phyloP scores from a whole-genome alignment of 2,888 invertebrate species.

The Azorinus chamasolen region DNA sequence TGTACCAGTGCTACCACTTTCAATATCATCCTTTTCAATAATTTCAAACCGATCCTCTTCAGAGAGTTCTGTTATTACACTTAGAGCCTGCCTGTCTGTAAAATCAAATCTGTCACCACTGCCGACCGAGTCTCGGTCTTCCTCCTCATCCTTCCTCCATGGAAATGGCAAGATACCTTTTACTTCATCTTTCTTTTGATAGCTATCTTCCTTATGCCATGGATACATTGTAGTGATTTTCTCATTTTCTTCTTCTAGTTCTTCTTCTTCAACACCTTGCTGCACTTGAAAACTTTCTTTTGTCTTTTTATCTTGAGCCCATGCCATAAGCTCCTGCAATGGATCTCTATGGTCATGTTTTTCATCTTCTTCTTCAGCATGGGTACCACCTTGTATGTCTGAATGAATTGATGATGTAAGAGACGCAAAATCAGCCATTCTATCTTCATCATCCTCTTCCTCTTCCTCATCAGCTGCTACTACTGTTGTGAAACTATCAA shows the following conservation, averaged over 20 bases:
- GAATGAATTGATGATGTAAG: constrained; percentile 87
- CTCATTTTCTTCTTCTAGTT: constrained; percentile 35
- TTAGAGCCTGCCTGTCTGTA: constrained; percentile 79
- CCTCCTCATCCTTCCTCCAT: constrained; percentile 68
- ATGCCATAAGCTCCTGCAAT: constrained; percentile 62
- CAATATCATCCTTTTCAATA: constrained; percentile 88
- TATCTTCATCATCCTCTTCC: constrained; percentile 89
- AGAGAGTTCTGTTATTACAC: constrained; percentile 82
- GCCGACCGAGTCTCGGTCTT: constrained; percentile 76
- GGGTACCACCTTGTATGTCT: constrained; percentile 82
- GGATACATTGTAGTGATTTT: constrained; percentile 49
- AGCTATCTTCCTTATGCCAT: constrained; percentile 50
- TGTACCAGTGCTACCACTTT: constrained; percentile 88
- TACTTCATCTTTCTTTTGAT: constrained; percentile 44
- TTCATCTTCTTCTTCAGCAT: constrained; percentile 60
- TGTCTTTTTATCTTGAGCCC: constrained; percentile 68
- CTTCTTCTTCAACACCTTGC: constrained; percentile 48
- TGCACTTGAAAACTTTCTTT: constrained; percentile 55
- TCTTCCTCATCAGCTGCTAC: constrained; percentile 82
- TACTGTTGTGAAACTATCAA: constrained; percentile 86
- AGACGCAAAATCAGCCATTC: constrained; percentile 88
- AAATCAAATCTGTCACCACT: constrained; percentile 84
- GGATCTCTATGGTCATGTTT: constrained; percentile 51
- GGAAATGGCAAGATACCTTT: constrained; percentile 61
- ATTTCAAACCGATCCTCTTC: constrained; percentile 87